Percentiles rank a stretch among this genome's conserved stretches.
These are phyloP conservation scores for Megaceryle torquata DNA, from an alignment of 2,113 vertebrate species.

Conservation along the genomic window DNA sequence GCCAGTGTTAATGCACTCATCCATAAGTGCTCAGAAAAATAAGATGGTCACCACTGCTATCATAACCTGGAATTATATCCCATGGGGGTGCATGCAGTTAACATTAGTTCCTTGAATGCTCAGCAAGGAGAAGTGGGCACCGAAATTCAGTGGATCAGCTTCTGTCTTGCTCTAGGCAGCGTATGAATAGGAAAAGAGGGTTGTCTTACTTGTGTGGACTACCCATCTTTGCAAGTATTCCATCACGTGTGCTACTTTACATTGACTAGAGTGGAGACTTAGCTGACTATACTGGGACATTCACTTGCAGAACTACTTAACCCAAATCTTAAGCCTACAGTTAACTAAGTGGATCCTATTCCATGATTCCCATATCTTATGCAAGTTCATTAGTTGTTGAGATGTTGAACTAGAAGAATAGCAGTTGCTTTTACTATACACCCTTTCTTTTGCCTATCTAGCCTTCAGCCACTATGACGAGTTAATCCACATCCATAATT, in stretches of 20 bases:
- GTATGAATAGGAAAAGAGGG: background rate
- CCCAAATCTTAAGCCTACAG: background rate
- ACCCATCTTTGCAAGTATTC: background rate
- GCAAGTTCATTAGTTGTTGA: background rate
- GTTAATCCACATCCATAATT: background rate
- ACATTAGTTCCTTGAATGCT: background rate
- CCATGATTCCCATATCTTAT: background rate
- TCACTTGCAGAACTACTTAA: background rate
- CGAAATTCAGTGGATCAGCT: background rate
- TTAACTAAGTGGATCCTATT: background rate
- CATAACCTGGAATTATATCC: background rate
- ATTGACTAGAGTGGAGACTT: background rate
- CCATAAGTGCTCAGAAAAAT: background rate
- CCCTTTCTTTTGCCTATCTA: background rate
- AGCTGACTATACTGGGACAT: background rate
- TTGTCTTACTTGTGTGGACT: background rate
- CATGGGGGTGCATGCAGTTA: background rate
- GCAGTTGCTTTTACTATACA: background rate
- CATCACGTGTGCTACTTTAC: background rate
- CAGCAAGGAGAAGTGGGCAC: background rate
- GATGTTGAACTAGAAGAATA: background rate
- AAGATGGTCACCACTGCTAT: background rate
- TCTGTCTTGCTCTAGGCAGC: background rate
- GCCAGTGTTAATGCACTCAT: background rate
- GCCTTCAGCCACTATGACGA: background rate